A percentile compares a stretch with the other conserved stretches of the same genome.
Conservation (phyloP, 2,113 vertebrate species). For the Hippocampus guttulatus region DNA sequence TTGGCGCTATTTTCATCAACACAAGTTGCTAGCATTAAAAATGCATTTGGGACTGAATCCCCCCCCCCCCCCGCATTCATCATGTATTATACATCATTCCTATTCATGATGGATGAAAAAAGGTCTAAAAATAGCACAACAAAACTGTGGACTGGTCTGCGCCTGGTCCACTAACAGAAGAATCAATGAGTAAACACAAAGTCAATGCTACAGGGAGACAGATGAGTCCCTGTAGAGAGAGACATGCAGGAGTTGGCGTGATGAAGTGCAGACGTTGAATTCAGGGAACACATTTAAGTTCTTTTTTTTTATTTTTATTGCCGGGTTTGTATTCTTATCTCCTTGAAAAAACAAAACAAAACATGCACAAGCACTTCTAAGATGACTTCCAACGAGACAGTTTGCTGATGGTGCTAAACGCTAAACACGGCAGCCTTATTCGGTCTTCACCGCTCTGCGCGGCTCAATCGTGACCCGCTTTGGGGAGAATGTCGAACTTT, state of each 20-base stretch:
- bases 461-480: background rate
- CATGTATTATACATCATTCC: slow-evolving; percentile 67
- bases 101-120: slow-evolving; percentile 69
- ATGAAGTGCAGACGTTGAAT: background rate
- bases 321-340: background rate
- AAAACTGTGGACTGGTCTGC: slow-evolving; percentile 44
- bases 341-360: background rate
- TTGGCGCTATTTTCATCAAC: slow-evolving; percentile 43
- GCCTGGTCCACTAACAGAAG: slow-evolving; percentile 13
- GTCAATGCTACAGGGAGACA: slow-evolving; percentile 21
- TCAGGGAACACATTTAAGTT: no score
- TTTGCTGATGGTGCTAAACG: slow-evolving; percentile 43
- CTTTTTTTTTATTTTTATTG: no score
- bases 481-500: background rate
- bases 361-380: slow-evolving; percentile 11
- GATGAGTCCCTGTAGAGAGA: slow-evolving; percentile 8
- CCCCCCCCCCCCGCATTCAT: slow-evolving; percentile 53
- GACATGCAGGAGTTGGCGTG: slow-evolving; percentile 3
- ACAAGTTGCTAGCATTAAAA: slow-evolving; percentile 57
- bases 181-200: slow-evolving; percentile 44
- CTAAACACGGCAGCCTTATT: slow-evolving; percentile 25
- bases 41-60: slow-evolving; percentile 62
- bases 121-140: slow-evolving; percentile 64
- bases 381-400: slow-evolving; percentile 39
- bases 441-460: slow-evolving; percentile 9